Evolutionary conservation across 2,113 vertebrate genomes (phyloP), one percentile per base, ranked within the genome.

Genomic region (Arenaria interpres): DNA sequence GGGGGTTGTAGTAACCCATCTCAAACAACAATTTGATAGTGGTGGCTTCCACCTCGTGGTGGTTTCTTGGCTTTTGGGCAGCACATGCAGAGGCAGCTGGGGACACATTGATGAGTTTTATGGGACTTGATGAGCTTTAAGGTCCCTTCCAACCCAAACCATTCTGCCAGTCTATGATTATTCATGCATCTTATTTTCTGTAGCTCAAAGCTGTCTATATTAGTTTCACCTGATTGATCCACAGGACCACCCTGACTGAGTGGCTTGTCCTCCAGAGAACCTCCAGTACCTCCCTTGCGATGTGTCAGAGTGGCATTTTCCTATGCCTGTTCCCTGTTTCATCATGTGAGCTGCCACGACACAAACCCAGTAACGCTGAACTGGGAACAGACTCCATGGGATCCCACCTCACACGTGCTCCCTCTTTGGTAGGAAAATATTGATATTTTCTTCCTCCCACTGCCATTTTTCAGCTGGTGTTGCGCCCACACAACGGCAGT

Each of bases 281-380:
- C 25, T 16, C 66, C 30, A 12, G 27, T 2, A 24, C 17, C 7
- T 21, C 16, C 37, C 48, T 2, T 10, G 69, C 48, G 7, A 1
- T 6, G 62, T 0, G 8, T 4, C 7, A 9, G 39, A 4, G 4
- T 4, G 30, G 8, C 17, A 12, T 17, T 11, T 9, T 3, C 2
- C 9, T 12, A 12, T 12, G 5, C 4, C 4, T 7, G 14, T 8
- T 27, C 60, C 66, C 21, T 7, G 2, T 6, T 33, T 10, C 60
- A 27, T 7, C 7, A 1, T 5, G 12, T 17, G 2, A 57, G 35
- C 81, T 35, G 56, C 77, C 51, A 12, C 23, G 51, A 9, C 24
- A 22, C 0, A 21, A 35, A 33, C 15, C 1, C 7, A 80, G 68
- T 18, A 30, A 16, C 0, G 2, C 41, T 3, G 19, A 56, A 16